Evolutionary conservation across 2,113 vertebrate species (phyloP).

Genomic region (Taxidea taxus): DNA sequence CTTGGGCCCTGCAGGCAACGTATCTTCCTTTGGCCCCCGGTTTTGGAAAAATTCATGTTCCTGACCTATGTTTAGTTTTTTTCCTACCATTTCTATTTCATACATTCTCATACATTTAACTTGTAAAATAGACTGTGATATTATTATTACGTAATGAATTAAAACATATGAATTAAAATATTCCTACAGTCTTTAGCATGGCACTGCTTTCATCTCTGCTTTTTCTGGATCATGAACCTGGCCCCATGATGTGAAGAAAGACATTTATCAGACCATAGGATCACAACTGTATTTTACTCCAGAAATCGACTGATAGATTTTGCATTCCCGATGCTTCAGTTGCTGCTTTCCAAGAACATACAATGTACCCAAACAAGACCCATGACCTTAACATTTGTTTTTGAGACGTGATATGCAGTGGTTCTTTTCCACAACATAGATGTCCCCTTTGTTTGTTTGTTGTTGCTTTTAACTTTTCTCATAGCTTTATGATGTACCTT

Average conservation of each 20-base stretch:
- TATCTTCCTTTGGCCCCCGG: conserved; percentile 36
- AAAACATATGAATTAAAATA: conserved; percentile 85
- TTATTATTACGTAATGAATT: conserved; percentile 84
- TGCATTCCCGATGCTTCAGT: background rate
- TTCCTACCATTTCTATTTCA: conserved; percentile 79
- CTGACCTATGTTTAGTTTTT: conserved; percentile 78
- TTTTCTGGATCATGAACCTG: conserved; percentile 10
- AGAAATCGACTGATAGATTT: background rate
- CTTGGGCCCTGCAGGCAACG: background rate
- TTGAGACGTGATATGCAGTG: background rate
- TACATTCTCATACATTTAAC: conserved; percentile 77
- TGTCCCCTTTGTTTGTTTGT: background rate
- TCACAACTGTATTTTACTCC: background rate
- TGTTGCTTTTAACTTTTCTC: background rate
- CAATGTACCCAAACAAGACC: background rate
- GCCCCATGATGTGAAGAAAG: background rate
- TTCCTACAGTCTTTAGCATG: conserved; percentile 80
- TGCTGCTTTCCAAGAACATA: background rate
- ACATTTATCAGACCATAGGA: background rate
- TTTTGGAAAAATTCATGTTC: conserved; percentile 71
- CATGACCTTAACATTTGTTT: background rate
- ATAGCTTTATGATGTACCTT: background rate
- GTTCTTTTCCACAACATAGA: background rate
- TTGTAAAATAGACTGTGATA: conserved; percentile 89
- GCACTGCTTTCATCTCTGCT: conserved; percentile 45